Evolutionary conservation across 2,888 invertebrate genomes (phyloP).

Genomic region (Xylocampa areola): DNA sequence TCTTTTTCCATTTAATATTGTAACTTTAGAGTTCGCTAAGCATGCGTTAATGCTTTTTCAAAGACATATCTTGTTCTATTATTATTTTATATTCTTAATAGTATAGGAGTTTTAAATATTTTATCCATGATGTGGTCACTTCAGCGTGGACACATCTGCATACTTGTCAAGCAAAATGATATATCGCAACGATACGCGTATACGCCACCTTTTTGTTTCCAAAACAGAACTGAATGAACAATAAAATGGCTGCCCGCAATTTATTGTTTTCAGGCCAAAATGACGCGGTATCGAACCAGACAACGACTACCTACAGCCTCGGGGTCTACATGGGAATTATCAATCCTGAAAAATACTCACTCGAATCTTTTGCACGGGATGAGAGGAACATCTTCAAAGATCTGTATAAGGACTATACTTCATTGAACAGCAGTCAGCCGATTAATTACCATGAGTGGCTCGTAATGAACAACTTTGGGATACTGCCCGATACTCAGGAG

Average conservation of each 20-base stretch:
- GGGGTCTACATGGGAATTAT: slow-evolving; percentile 77
- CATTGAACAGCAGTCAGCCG: slow-evolving; percentile 63
- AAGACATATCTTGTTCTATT: too few relatives aligned
- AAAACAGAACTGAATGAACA: slow-evolving; percentile 53
- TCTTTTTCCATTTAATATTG: too few relatives aligned
- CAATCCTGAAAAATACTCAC: slow-evolving; percentile 75
- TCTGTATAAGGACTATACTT: slow-evolving; percentile 66
- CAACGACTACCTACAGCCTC: slow-evolving; percentile 64
- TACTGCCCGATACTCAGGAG: slow-evolving; percentile 73
- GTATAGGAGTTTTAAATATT: neutral
- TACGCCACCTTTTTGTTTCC: slow-evolving; percentile 50
- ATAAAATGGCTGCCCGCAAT: slow-evolving; percentile 52
- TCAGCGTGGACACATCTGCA: slow-evolving; percentile 50
- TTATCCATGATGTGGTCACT: neutral
- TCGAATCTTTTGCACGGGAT: slow-evolving; percentile 70
- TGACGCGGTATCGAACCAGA: slow-evolving; percentile 59
- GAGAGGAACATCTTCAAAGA: slow-evolving; percentile 74
- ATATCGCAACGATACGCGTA: slow-evolving; percentile 50
- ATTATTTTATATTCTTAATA: neutral
- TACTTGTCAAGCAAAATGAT: slow-evolving; percentile 54
- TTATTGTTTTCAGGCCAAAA: slow-evolving; percentile 65
- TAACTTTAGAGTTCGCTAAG: too few relatives aligned
- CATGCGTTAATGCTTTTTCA: too few relatives aligned
- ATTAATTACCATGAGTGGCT: slow-evolving; percentile 78
- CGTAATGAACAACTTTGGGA: slow-evolving; percentile 76